These are phyloP conservation scores for Palythoa caribaeorum DNA, from an alignment of 92 coral and sea anemone species.

Conservation along the genomic window DNA sequence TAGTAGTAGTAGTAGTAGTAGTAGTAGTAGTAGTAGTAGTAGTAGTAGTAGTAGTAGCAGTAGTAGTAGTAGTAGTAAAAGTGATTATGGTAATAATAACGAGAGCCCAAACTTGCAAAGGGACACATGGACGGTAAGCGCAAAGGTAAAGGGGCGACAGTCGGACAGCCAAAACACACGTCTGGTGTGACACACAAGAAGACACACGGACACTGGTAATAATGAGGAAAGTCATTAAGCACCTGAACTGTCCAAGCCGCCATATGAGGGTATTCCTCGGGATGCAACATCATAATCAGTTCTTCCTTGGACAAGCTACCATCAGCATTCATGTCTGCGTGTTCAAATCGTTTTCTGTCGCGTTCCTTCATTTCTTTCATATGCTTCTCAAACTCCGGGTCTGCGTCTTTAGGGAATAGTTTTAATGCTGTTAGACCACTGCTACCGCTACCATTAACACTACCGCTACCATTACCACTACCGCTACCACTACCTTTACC, in stretches of 20 bases:
- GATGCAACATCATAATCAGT: constrained; percentile 69
- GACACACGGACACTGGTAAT: background rate
- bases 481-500: too few species aligned
- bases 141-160: too few species aligned
- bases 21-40: too few species aligned
- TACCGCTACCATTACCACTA: too few species aligned
- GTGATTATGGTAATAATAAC: too few species aligned
- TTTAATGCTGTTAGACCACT: too few species aligned
- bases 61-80: too few species aligned
- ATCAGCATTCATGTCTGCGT: constrained; percentile 77
- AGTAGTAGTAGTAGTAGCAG: too few species aligned
- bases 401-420: constrained; percentile 21
- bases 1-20: too few species aligned
- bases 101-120: too few species aligned
- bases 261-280: constrained; percentile 87
- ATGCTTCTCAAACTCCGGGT: constrained; percentile 26
- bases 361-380: constrained; percentile 54
- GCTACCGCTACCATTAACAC: too few species aligned
- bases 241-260: constrained; percentile 74
- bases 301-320: constrained; percentile 65
- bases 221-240: background rate
- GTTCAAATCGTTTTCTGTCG: constrained; percentile 69
- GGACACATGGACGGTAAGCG: too few species aligned
- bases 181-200: background rate
- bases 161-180: background rate